Conservation (phyloP, 2,888 invertebrate genomes). For the Drosophila pseudotakahashii region DNA sequence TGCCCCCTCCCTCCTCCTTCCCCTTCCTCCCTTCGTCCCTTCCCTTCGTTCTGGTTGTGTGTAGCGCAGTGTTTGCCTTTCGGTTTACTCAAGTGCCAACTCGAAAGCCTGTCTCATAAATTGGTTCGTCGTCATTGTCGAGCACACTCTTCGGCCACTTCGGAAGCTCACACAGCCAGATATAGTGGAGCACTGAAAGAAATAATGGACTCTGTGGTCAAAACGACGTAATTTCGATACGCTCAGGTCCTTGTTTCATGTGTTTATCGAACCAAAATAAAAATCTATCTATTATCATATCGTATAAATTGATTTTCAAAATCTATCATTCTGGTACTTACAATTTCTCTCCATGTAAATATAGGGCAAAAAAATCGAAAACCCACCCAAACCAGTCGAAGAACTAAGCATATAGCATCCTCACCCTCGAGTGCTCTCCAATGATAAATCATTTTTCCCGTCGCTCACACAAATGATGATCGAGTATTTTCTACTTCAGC, state of each 20-base stretch:
- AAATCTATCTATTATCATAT: no score
- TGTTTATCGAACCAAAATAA: no score
- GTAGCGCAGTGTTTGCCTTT: slow-evolving; percentile 56
- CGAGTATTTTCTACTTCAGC: slow-evolving; percentile 44
- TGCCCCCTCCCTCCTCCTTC: not conserved
- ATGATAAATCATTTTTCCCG: slow-evolving; percentile 70
- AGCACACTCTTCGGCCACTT: slow-evolving; percentile 59
- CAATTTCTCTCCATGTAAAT: not conserved
- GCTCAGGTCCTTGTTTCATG: no score
- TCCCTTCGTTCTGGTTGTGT: not conserved
- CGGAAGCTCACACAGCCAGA: slow-evolving; percentile 49
- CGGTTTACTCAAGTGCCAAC: slow-evolving; percentile 56
- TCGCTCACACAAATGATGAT: slow-evolving; percentile 24
- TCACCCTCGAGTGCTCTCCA: slow-evolving; percentile 59
- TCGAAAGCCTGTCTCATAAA: slow-evolving; percentile 60
- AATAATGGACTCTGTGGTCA: not conserved
- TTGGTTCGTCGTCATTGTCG: slow-evolving; percentile 68
- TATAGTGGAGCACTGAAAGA: slow-evolving; percentile 2
- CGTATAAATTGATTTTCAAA: no score
- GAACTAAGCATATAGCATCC: slow-evolving; percentile 30
- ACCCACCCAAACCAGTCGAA: slow-evolving; percentile 1
- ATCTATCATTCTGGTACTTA: not conserved
- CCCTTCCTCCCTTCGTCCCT: not conserved
- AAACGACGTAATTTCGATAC: not conserved
- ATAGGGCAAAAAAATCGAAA: not conserved